Evolutionary conservation across 92 coral and sea anemone species (phyloP).

Genomic region (Desmophyllum pertusum): DNA sequence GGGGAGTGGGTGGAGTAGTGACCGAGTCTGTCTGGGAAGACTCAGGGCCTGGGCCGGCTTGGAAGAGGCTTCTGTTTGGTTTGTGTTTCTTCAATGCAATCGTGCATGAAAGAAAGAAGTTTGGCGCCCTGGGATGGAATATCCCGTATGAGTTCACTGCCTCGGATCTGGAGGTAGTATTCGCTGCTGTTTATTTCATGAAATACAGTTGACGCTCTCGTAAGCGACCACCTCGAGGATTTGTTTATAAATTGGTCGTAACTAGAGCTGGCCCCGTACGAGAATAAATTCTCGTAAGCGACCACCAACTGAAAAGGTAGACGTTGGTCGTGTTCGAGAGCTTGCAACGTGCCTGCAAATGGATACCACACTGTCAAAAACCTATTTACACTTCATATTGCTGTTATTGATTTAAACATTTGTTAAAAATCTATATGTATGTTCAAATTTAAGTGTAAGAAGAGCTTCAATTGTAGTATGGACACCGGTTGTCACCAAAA

Average conservation of each 20-base stretch:
- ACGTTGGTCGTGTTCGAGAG: too few relatives aligned
- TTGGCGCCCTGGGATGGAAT: constrained; percentile 97
- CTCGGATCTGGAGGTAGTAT: constrained; percentile 96
- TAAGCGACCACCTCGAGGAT: not conserved
- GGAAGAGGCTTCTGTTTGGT: constrained; percentile 96
- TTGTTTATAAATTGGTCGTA: too few relatives aligned
- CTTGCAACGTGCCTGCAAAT: too few relatives aligned
- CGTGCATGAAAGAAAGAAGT: constrained; percentile 93
- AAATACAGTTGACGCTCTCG: not conserved
- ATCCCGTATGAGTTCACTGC: constrained; percentile 94
- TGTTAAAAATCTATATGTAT: too few relatives aligned
- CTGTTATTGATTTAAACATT: too few relatives aligned
- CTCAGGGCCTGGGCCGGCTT: constrained; percentile 88
- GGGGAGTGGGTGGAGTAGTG: constrained; percentile 92
- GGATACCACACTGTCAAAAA: too few relatives aligned
- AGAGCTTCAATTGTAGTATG: too few relatives aligned
- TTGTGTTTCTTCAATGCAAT: constrained; percentile 94
- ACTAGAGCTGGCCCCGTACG: not conserved
- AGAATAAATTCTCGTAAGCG: not conserved
- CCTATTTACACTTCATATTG: too few relatives aligned
- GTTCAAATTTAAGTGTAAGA: too few relatives aligned
- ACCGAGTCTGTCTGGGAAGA: constrained; percentile 90
- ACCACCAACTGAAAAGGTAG: too few relatives aligned
- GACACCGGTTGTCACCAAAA: too few relatives aligned
- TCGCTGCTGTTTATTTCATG: not conserved